Percentiles rank a stretch among this genome's conserved stretches.
phyloP scores from a whole-genome alignment of 2,888 invertebrate species.

The Lepidonotus clava region DNA sequence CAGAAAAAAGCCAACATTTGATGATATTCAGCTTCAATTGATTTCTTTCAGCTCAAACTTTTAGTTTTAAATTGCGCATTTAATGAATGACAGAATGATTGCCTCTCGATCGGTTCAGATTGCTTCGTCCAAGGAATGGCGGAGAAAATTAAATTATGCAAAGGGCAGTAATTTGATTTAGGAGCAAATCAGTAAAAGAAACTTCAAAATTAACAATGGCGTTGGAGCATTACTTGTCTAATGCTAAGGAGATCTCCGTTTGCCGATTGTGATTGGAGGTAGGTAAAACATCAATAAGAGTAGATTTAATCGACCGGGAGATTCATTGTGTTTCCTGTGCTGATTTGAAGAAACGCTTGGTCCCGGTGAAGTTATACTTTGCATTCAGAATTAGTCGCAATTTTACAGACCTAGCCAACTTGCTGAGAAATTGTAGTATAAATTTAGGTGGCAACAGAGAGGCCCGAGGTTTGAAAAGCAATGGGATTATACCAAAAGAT shows the following conservation, averaged over 20 bases:
- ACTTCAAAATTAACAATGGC: conserved; percentile 20
- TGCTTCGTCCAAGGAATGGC: background rate
- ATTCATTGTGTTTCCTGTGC: background rate
- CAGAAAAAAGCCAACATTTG: too few relatives aligned
- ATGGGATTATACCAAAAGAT: too few relatives aligned
- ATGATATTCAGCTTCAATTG: too few relatives aligned
- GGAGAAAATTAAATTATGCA: background rate
- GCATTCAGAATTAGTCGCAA: conserved; percentile 7
- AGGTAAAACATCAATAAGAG: conserved; percentile 12
- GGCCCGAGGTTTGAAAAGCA: too few relatives aligned
- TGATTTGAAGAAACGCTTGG: background rate
- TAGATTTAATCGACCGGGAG: background rate
- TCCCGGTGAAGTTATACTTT: background rate
- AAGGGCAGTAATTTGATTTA: conserved; percentile 22
- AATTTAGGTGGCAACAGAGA: background rate
- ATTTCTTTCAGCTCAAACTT: too few relatives aligned
- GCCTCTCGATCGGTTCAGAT: background rate
- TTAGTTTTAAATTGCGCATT: background rate
- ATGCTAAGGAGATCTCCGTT: conserved; percentile 13
- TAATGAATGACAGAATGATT: background rate
- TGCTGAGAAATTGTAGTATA: conserved; percentile 19
- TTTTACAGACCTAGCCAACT: background rate
- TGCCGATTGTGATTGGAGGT: conserved; percentile 6
- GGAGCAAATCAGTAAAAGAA: background rate
- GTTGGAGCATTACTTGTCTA: conserved; percentile 26